phyloP scores from a whole-genome alignment of 2,888 invertebrate species.

The Pomacea canaliculata region DNA sequence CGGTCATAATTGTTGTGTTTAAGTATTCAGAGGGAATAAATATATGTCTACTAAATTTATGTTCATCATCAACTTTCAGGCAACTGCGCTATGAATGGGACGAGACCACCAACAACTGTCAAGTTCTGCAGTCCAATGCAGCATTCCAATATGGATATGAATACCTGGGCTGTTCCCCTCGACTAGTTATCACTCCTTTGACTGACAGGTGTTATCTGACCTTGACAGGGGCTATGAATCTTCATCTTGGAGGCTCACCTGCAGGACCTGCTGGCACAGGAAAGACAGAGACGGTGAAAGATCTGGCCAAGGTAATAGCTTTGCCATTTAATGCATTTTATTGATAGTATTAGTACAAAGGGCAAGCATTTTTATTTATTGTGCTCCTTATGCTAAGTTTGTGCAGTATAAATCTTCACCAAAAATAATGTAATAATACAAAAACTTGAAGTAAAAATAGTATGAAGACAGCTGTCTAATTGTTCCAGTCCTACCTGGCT shows the following conservation, averaged over 20 bases:
- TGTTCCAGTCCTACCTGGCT: too few relatives aligned
- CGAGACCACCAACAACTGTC: conserved; percentile 67
- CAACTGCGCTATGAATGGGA: conserved; percentile 70
- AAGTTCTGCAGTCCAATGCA: conserved; percentile 67
- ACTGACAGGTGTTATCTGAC: conserved; percentile 69
- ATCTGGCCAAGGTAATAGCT: conserved; percentile 65
- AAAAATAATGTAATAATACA: too few relatives aligned
- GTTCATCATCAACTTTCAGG: conserved; percentile 39
- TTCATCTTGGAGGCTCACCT: conserved; percentile 69
- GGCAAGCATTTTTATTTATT: too few relatives aligned
- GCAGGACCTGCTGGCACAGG: conserved; percentile 70
- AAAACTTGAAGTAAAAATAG: too few relatives aligned
- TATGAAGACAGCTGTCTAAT: too few relatives aligned
- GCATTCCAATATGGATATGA: conserved; percentile 68
- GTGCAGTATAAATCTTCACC: too few relatives aligned
- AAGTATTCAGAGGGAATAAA: too few relatives aligned
- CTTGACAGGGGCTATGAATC: conserved; percentile 67
- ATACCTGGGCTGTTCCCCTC: conserved; percentile 69
- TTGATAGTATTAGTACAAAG: too few relatives aligned
- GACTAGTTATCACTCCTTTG: conserved; percentile 68
- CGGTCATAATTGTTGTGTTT: too few relatives aligned
- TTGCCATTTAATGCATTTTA: too few relatives aligned
- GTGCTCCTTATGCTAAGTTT: too few relatives aligned
- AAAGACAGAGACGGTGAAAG: conserved; percentile 70
- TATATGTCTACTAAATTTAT: too few relatives aligned